A percentile compares a stretch with the other conserved stretches of the same genome.
Evolutionary conservation across 2,888 invertebrate genomes (phyloP).

Genomic region (Orthonychiurus folsomi): DNA sequence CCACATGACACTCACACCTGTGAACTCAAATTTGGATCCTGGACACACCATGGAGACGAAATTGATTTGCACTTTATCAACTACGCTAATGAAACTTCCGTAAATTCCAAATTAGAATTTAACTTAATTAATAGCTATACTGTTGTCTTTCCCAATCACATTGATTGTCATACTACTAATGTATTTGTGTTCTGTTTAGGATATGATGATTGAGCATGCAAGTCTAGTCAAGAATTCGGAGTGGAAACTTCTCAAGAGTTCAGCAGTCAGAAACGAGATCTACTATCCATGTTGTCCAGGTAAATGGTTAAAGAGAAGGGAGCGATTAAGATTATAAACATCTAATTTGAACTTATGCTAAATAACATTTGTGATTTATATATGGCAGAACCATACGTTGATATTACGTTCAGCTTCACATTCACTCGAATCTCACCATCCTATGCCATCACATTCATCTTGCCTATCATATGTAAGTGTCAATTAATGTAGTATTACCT

Average conservation of each 20-base stretch:
- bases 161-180: too few relatives aligned
- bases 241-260: conserved; percentile 27
- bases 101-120: too few relatives aligned
- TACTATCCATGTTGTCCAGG: conserved; percentile 44
- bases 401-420: conserved; percentile 49
- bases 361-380: conserved; percentile 3
- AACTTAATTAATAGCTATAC: too few relatives aligned
- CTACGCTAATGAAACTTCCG: neutral
- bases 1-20: conserved; percentile 65
- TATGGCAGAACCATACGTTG: conserved; percentile 49
- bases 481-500: too few relatives aligned
- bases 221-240: conserved; percentile 30
- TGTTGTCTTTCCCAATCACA: too few relatives aligned
- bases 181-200: neutral
- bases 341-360: too few relatives aligned
- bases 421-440: conserved; percentile 53
- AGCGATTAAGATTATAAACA: neutral
- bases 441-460: conserved; percentile 54
- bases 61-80: conserved; percentile 44
- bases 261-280: conserved; percentile 42
- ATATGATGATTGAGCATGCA: conserved; percentile 16
- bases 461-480: conserved; percentile 51
- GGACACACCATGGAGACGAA: conserved; percentile 57
- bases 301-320: too few relatives aligned
- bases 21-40: conserved; percentile 61